phyloP scores from a whole-genome alignment of 92 coral and sea anemone genomes.

The Paramuricea clavata region DNA sequence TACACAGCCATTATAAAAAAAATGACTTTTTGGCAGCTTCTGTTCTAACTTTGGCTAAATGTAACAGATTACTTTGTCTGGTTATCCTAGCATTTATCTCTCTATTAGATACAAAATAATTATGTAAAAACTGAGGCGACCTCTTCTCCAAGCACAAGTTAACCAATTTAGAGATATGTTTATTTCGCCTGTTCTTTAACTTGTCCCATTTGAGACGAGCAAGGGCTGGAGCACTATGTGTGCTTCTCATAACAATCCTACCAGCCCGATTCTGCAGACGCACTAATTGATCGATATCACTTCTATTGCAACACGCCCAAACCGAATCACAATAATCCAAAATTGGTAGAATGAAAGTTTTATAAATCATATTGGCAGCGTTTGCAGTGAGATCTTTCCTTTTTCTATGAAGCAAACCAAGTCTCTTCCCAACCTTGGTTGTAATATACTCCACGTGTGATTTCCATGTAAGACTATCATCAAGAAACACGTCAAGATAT shows the following conservation, averaged over 20 bases:
- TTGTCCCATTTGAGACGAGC: background rate
- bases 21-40: conserved; percentile 65
- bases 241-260: background rate
- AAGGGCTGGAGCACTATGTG: conserved; percentile 7
- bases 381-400: conserved; percentile 29
- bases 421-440: conserved; percentile 38
- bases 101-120: conserved; percentile 42
- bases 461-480: conserved; percentile 45
- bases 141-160: background rate
- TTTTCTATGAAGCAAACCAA: conserved; percentile 30
- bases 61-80: conserved; percentile 54
- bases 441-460: conserved; percentile 36
- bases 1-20: conserved; percentile 43
- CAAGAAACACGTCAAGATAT: conserved; percentile 46
- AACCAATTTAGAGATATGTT: background rate
- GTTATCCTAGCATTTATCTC: conserved; percentile 42
- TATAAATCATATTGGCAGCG: conserved; percentile 23
- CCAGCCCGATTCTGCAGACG: conserved; percentile 27
- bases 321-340: conserved; percentile 59
- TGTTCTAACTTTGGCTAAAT: conserved; percentile 59
- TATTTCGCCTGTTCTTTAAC: background rate
- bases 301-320: conserved; percentile 50
- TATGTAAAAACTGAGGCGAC: background rate
- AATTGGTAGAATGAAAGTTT: conserved; percentile 54
- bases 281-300: conserved; percentile 26